These are phyloP conservation scores for Cercocebus atys DNA, from an alignment of 2,113 vertebrate species.

Conservation along the genomic window DNA sequence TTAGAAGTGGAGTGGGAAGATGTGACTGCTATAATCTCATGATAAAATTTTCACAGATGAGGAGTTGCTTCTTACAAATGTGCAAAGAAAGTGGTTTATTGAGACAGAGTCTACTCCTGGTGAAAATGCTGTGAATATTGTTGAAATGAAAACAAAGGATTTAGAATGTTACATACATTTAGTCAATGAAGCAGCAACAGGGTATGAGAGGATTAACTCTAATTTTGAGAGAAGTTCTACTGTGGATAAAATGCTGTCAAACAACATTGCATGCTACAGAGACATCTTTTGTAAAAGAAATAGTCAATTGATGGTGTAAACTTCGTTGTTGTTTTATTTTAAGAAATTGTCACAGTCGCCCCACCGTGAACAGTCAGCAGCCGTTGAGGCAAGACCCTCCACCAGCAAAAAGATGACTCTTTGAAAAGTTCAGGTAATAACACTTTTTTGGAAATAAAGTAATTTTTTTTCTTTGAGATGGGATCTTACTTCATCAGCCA, in stretches of 20 bases:
- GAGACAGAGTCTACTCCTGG: not conserved
- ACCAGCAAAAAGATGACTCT: not conserved
- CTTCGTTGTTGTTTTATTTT: not conserved
- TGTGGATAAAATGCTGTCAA: not conserved
- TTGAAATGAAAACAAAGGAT: not conserved
- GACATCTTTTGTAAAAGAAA: not conserved
- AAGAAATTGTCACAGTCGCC: not conserved
- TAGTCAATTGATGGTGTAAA: not conserved
- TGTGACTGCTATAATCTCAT: not conserved
- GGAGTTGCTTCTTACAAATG: not conserved
- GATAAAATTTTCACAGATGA: not conserved
- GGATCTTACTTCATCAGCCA: too few species aligned
- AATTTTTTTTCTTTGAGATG: too few species aligned
- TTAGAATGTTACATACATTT: not conserved
- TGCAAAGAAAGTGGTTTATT: not conserved
- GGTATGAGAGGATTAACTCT: not conserved
- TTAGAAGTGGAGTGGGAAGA: not conserved
- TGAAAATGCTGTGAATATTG: not conserved
- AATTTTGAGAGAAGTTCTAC: not conserved
- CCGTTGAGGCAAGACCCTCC: not conserved
- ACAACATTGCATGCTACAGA: not conserved
- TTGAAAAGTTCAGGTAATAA: not conserved
- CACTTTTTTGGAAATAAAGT: too few species aligned
- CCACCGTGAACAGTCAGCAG: not conserved
- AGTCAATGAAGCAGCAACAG: not conserved